Evolutionary conservation across 2,113 vertebrate genomes (phyloP), one percentile per base, ranked within the genome.

Genomic region (Cercopithecus mona): DNA sequence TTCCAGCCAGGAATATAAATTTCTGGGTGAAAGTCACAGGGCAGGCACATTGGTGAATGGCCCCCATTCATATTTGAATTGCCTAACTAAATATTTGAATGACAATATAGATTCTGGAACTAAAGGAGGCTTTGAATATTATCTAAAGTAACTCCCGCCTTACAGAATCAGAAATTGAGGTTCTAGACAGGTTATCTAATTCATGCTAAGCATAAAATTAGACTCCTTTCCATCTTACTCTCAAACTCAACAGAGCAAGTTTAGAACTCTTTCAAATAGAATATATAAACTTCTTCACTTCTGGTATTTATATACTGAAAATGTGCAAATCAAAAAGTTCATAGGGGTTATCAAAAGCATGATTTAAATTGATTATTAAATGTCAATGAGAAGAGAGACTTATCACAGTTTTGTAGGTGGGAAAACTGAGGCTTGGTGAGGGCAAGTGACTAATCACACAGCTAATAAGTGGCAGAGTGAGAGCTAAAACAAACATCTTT

Each of bases 1-100:
- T 91, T 59, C 52, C 23, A 30, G 55, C 50, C 55, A 92, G 86
- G 25, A 91, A 40, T 50, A 84, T 55, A 97, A 79, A 81, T 89
- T 94, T 98, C 93, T 89, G 43, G 61, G 80, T 70, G 6, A 94
- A 92, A 93, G 84, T 84, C 76, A 57, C 3, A 91, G 73, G n/a
- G 82, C 66, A 93, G 59, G 79, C 48, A 89, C 22, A 40, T 45
- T 45, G 61, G 38, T 48, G n/a, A 92, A 87, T 52, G 66, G 48
- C 40, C 30, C 3, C 11, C 52, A 68, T 93, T 88, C 8, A 38
- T 61, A 89, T 92, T 48, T 75, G 57, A 96, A 79, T 52, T 86
- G 35, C 22, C 45, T 76, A 45, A 68, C 13, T 64, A 52, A 96
- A 95, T 55, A 86, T 48, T 6, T 81, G 50, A 94, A 59, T 81